Evolutionary conservation across 2,797 vertebrate genomes (phyloP).

Genomic region (Nyctibius grandis): DNA sequence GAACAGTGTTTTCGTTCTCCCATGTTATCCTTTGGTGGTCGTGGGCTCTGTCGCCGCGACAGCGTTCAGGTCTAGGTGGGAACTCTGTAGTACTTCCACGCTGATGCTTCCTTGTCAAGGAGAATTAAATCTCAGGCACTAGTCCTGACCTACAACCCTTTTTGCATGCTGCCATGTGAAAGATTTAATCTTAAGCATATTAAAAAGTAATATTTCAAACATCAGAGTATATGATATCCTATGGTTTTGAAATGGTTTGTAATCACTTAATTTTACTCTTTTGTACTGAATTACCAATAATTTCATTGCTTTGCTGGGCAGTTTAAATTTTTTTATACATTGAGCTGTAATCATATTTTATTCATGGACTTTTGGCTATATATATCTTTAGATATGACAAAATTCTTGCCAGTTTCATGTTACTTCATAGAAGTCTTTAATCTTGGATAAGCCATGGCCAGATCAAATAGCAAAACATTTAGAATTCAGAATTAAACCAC

Average conservation of each 20-base stretch:
- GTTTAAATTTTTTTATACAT: neutral
- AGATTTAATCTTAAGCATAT: neutral
- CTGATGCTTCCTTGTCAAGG: neutral
- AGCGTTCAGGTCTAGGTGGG: neutral
- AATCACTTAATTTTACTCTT: neutral
- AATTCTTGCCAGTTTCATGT: neutral
- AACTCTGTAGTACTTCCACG: neutral
- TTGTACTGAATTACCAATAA: neutral
- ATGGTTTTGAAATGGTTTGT: neutral
- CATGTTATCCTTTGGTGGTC: neutral
- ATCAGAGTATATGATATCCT: neutral
- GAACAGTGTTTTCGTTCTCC: neutral
- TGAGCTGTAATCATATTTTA: neutral
- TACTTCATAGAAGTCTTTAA: neutral
- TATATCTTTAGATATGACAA: neutral
- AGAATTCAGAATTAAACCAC: neutral
- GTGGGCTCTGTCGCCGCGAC: neutral
- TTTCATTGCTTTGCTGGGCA: neutral
- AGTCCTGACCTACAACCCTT: neutral
- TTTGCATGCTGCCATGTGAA: neutral
- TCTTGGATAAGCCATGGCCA: neutral
- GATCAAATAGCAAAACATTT: slow-evolving; percentile 3
- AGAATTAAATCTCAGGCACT: neutral
- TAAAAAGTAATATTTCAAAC: neutral
- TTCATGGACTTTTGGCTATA: neutral